Evolutionary conservation across 2,888 invertebrate genomes (phyloP).

Genomic region (Perdita meconis): DNA sequence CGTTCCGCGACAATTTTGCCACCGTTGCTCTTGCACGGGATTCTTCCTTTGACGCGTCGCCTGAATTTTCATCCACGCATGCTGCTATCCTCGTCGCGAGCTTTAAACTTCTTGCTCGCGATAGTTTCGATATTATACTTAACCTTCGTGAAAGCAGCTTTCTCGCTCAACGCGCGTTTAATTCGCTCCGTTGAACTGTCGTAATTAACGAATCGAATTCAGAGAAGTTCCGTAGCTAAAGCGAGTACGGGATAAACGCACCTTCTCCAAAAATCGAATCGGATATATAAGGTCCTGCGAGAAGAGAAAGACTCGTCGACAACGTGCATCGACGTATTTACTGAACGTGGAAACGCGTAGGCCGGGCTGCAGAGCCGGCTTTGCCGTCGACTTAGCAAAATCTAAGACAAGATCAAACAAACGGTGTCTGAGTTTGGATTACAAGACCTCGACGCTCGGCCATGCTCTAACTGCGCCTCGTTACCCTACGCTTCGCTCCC

Average conservation of each 20-base stretch:
- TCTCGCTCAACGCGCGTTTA: slow-evolving; percentile 37
- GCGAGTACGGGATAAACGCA: not conserved
- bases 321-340: slow-evolving; percentile 46
- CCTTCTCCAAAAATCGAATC: too few relatives aligned
- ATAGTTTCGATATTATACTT: slow-evolving; percentile 19
- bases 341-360: slow-evolving; percentile 57
- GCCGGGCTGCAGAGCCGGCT: slow-evolving; percentile 50
- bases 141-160: slow-evolving; percentile 48
- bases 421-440: slow-evolving; percentile 52
- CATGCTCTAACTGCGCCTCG: slow-evolving; percentile 36
- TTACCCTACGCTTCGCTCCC: slow-evolving; percentile 12
- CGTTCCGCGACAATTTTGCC: slow-evolving; percentile 30
- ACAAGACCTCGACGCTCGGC: slow-evolving; percentile 40
- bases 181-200: slow-evolving; percentile 64
- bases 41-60: slow-evolving; percentile 5
- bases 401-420: slow-evolving; percentile 68
- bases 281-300: not conserved
- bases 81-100: not conserved
- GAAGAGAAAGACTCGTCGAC: not conserved
- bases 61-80: slow-evolving; percentile 14
- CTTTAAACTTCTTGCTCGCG: too few relatives aligned
- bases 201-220: slow-evolving; percentile 66
- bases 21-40: slow-evolving; percentile 28
- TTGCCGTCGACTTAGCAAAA: slow-evolving; percentile 58
- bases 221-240: too few relatives aligned